phyloP scores from a whole-genome alignment of 2,797 vertebrate genomes.

The Lophius americanus region DNA sequence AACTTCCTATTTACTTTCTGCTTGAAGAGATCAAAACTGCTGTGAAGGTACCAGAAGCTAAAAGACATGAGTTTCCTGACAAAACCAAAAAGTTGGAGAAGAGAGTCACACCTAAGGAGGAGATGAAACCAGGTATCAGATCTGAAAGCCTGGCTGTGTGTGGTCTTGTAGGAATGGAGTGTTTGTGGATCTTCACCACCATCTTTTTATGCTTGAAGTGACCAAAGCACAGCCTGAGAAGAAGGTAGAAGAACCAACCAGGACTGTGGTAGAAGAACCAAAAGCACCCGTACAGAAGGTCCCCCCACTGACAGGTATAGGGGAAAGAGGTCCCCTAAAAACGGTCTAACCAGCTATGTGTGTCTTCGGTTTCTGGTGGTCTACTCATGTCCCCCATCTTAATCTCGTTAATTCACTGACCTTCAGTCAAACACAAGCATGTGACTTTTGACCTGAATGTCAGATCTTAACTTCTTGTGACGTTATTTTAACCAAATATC shows the following conservation, averaged over 20 bases:
- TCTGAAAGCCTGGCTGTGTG: background rate
- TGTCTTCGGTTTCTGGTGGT: background rate
- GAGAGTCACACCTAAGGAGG: constrained; percentile 34
- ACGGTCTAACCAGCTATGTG: background rate
- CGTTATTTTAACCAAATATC: background rate
- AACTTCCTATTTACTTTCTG: constrained; percentile 31
- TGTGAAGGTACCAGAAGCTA: constrained; percentile 51
- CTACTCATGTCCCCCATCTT: background rate
- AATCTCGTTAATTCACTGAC: background rate
- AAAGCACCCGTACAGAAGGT: constrained; percentile 46
- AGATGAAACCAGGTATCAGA: constrained; percentile 66
- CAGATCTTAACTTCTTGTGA: background rate
- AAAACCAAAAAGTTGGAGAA: constrained; percentile 46
- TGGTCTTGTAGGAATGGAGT: background rate
- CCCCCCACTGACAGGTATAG: constrained; percentile 68
- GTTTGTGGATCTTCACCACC: constrained; percentile 13
- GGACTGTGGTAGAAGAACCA: constrained; percentile 74
- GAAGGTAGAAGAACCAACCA: constrained; percentile 82
- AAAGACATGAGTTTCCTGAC: constrained; percentile 49
- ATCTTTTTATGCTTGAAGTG: constrained; percentile 60
- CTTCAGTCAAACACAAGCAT: constrained; percentile 9
- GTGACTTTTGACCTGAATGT: background rate
- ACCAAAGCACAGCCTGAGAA: constrained; percentile 60
- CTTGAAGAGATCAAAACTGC: constrained; percentile 62
- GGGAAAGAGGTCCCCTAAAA: constrained; percentile 1